Evolutionary conservation across 2,113 vertebrate genomes (phyloP).

Genomic region (Stigmatopora nigra): DNA sequence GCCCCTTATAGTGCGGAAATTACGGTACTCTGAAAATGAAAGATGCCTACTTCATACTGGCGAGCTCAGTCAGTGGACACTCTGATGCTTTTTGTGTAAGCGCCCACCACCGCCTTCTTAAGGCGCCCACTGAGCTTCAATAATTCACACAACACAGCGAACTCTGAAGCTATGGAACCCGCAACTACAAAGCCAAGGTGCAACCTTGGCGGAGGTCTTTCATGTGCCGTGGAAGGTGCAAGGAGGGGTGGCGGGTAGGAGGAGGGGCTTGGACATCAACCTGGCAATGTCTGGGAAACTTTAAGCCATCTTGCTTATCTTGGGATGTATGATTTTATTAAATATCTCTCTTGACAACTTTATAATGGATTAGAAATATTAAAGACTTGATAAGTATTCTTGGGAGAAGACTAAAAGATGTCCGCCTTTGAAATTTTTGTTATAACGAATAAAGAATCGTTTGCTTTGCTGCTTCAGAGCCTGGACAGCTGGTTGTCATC

Average conservation of each 20-base stretch:
- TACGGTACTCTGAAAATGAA: neutral
- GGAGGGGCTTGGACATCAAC: neutral
- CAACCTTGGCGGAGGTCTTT: conserved; percentile 26
- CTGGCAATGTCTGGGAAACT: neutral
- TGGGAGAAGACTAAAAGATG: too few species aligned
- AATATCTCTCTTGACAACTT: too few species aligned
- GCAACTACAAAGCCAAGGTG: conserved; percentile 40
- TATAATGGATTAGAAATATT: too few species aligned
- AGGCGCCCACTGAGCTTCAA: conserved; percentile 40
- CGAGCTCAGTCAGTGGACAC: conserved; percentile 38
- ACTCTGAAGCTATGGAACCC: conserved; percentile 37
- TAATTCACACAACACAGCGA: conserved; percentile 62
- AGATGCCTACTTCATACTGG: conserved; percentile 57
- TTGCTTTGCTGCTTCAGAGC: too few species aligned
- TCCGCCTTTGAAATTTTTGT: too few species aligned
- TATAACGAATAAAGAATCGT: too few species aligned
- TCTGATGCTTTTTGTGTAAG: conserved; percentile 30
- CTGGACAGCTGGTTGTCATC: too few species aligned
- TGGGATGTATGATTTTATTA: too few species aligned
- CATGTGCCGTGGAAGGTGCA: conserved; percentile 16
- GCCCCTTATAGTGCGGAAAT: too few species aligned
- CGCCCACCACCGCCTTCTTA: conserved; percentile 9
- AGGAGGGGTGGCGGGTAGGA: neutral
- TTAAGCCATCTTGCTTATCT: too few species aligned
- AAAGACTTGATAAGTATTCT: too few species aligned